Evolutionary conservation across 2,888 invertebrate species (phyloP).

Genomic region (Cantharis nigra): DNA sequence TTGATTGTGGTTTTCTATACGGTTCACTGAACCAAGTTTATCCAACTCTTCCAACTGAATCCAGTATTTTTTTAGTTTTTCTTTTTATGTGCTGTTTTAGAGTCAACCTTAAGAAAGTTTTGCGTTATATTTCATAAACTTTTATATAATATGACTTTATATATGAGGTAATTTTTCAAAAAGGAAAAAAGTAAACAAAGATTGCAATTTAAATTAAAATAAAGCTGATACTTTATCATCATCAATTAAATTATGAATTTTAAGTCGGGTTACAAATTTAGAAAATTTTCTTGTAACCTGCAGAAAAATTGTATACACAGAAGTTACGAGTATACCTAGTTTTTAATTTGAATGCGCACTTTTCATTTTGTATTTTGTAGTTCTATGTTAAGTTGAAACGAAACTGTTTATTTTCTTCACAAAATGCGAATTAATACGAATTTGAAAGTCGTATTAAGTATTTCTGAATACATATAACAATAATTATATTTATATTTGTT

Average conservation of each 20-base stretch:
- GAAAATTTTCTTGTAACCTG: neutral
- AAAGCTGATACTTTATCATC: neutral
- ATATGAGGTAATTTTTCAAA: neutral
- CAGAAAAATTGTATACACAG: neutral
- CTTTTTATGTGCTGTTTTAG: conserved; percentile 1
- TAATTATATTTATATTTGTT: neutral
- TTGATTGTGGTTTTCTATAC: conserved; percentile 29
- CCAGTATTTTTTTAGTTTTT: conserved; percentile 14
- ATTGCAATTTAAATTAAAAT: neutral
- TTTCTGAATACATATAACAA: neutral
- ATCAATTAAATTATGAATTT: neutral
- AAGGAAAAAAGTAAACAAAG: neutral
- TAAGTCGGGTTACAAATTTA: neutral
- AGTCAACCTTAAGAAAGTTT: neutral
- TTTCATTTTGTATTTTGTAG: neutral
- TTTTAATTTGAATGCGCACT: neutral
- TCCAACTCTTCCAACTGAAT: conserved; percentile 14
- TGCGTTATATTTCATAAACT: neutral
- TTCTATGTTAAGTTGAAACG: neutral
- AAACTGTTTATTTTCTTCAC: neutral
- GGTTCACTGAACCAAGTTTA: conserved; percentile 26
- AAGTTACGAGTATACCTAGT: too few species aligned
- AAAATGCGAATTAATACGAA: too few species aligned
- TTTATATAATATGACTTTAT: neutral
- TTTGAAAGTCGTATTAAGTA: too few species aligned